Evolutionary conservation across 2,888 invertebrate genomes (phyloP).

Genomic region (Vanessa cardui): DNA sequence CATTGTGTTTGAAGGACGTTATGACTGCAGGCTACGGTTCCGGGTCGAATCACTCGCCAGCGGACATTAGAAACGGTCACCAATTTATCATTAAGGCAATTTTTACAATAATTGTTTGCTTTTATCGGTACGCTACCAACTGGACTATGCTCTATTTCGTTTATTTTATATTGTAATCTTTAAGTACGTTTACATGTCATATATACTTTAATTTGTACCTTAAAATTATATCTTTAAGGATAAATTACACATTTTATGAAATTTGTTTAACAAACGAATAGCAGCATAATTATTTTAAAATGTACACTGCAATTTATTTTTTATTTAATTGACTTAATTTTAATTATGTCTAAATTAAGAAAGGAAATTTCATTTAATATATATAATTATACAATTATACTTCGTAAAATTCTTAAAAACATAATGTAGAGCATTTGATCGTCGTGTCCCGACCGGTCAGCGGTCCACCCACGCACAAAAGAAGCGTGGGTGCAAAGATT

Average conservation of each 20-base stretch:
- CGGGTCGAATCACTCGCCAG: slow-evolving; percentile 68
- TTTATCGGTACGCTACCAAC: slow-evolving; percentile 50
- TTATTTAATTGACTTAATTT: no score
- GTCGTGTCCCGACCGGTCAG: slow-evolving; percentile 63
- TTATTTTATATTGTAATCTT: not conserved
- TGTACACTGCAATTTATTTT: no score
- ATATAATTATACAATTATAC: not conserved
- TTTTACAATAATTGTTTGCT: slow-evolving; percentile 81
- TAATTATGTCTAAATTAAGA: no score
- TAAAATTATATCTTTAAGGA: no score
- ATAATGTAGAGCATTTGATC: slow-evolving; percentile 61
- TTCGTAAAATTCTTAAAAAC: not conserved
- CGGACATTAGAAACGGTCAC: slow-evolving; percentile 78
- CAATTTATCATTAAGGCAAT: slow-evolving; percentile 83
- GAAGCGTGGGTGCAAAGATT: slow-evolving; percentile 83
- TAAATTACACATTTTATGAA: no score
- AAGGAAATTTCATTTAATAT: no score
- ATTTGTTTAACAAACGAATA: no score
- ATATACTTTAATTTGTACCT: no score
- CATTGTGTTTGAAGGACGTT: slow-evolving; percentile 78
- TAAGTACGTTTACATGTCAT: no score
- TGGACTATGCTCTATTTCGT: slow-evolving; percentile 60
- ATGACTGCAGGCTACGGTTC: slow-evolving; percentile 73
- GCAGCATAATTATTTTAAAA: no score
- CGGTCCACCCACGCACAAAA: slow-evolving; percentile 80